These are phyloP conservation scores for Plusia festucae DNA, from an alignment of 2,888 invertebrate genomes.

Conservation along the genomic window DNA sequence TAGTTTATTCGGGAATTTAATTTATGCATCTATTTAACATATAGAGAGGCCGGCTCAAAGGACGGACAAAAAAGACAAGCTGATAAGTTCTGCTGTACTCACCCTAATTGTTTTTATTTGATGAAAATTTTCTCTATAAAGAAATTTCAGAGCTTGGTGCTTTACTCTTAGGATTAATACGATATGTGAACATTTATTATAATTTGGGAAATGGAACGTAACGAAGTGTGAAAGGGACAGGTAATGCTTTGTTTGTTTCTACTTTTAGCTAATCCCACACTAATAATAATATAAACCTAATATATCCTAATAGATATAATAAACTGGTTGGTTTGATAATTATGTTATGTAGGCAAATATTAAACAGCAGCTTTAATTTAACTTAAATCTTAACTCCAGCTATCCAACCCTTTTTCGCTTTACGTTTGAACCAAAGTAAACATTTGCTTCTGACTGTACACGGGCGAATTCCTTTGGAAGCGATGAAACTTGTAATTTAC, in stretches of 20 bases:
- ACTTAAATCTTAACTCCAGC: neutral
- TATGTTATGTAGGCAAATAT: neutral
- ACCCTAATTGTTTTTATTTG: neutral
- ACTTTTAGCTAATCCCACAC: too few species aligned
- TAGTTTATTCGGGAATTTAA: slow-evolving; percentile 7
- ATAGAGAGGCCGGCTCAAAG: neutral
- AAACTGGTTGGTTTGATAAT: neutral
- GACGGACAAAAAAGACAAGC: neutral
- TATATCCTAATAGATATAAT: too few species aligned
- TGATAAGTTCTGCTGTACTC: slow-evolving; percentile 5
- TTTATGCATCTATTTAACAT: neutral
- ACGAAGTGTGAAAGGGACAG: too few species aligned
- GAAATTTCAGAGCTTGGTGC: neutral
- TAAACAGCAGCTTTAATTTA: neutral
- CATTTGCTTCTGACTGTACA: slow-evolving; percentile 50
- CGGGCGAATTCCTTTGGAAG: slow-evolving; percentile 62
- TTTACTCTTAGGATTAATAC: neutral
- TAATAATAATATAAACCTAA: too few species aligned
- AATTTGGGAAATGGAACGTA: too few species aligned
- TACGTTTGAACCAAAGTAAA: slow-evolving; percentile 42
- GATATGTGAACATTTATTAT: too few species aligned
- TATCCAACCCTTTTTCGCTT: slow-evolving; percentile 13
- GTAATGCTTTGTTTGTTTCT: too few species aligned
- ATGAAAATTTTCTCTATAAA: slow-evolving; percentile 1
- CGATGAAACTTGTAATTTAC: slow-evolving; percentile 67